Evolutionary conservation across 23 tunicate genomes (phyloP), one percentile per base, ranked within the genome.

Genomic region (Halocynthia aurantium): DNA sequence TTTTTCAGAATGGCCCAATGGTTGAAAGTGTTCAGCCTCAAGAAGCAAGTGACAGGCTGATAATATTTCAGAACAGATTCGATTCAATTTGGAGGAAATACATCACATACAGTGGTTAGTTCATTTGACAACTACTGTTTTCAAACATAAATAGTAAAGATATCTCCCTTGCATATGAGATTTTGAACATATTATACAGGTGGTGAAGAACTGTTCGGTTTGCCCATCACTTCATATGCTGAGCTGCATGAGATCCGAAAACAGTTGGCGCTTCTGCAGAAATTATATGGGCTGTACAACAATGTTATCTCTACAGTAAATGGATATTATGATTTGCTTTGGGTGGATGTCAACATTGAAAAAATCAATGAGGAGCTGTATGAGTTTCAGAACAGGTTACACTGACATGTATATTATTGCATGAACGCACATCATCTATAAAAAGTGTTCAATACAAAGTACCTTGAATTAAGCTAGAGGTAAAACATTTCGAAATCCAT

Each of bases 331-430:
- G 99, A 94, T 73, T 84, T 94, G 58, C 50, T 84, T 76, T 94
- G 99, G 99, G 71, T 85, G 20, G 99, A 94, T 50, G 85, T 94
- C 52, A 70, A 94, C 84, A 94, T 88, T 12, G 99, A 94, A 12
- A 88, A 88, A 60, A 94, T 94, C 52, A 94, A 88, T 57, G 95
- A 88, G 31, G 95, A 94, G 68, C 54, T 94, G 66, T 62, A 52
- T 53, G 99, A 94, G 66, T 94, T 94, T 67, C 99, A 94, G 73
- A 94, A 88, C 67, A 81, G 98, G 98, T 86, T 15, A 17, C 5
- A 53, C 63, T 11, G 40, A 52, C 20, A 10, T 20, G 31, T 5
- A 11, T 65, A 11, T 49, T 31, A 31, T 31, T 31, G 44, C 44
- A 31, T 4, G 44, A 31, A 31, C 1, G 44, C 44, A 1, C 44